phyloP scores from a whole-genome alignment of 1,140 invertebrate species.

The Tetramorium simillimum region DNA sequence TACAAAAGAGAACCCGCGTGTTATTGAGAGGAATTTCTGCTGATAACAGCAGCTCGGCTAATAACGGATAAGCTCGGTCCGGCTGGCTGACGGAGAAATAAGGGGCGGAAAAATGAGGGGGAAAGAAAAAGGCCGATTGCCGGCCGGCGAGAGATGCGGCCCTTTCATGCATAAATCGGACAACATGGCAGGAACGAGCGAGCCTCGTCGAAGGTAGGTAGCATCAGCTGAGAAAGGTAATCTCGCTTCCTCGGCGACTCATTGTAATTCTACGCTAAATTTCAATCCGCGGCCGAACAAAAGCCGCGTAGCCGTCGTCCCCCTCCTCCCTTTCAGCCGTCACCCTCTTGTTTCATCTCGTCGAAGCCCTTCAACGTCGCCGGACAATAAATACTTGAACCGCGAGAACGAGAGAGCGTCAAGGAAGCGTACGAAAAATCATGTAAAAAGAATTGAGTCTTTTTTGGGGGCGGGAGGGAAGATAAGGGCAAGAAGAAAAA shows the following conservation, averaged over 20 bases:
- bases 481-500: background rate
- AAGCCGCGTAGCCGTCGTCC: conserved; percentile 69
- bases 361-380: conserved; percentile 60
- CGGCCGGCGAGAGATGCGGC: conserved; percentile 53
- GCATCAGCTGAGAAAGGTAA: conserved; percentile 75
- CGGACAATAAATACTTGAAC: conserved; percentile 64
- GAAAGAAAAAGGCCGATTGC: conserved; percentile 63
- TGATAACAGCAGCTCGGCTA: conserved; percentile 18
- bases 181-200: conserved; percentile 59
- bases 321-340: conserved; percentile 29
- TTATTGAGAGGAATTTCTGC: conserved; percentile 18
- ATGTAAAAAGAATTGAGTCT: conserved; percentile 31
- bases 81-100: conserved; percentile 30
- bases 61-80: conserved; percentile 33
- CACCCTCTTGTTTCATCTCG: conserved; percentile 52
- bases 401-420: conserved; percentile 15
- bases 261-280: conserved; percentile 82
- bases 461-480: background rate
- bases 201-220: conserved; percentile 61
- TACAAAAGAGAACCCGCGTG: conserved; percentile 35
- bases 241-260: conserved; percentile 75
- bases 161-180: conserved; percentile 64
- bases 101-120: conserved; percentile 18
- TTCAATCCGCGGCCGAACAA: conserved; percentile 81
- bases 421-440: conserved; percentile 31